These are phyloP conservation scores for Panagrolaimus sp. DNA, from an alignment of 1,140 invertebrate species.

Conservation along the genomic window DNA sequence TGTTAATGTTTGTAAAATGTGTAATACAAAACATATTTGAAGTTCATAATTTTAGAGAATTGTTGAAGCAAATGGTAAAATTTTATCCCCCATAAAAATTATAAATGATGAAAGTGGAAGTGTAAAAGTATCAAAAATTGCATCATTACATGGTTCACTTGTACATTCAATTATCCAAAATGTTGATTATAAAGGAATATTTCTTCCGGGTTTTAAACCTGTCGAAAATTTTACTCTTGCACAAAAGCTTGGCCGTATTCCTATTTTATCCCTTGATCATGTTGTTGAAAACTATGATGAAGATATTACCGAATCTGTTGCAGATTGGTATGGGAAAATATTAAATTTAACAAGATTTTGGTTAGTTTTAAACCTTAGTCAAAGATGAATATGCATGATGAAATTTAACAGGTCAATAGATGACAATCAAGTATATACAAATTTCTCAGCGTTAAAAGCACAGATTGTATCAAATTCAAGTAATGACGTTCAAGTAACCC, in stretches of 20 bases:
- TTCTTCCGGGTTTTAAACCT: constrained; percentile 67
- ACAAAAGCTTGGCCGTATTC: constrained; percentile 48
- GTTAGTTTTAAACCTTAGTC: constrained; percentile 56
- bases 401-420: constrained; percentile 70
- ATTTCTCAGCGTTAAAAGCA: constrained; percentile 71
- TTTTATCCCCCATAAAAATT: constrained; percentile 79
- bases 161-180: constrained; percentile 90
- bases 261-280: constrained; percentile 71
- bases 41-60: constrained; percentile 31
- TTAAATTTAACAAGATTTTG: constrained; percentile 94
- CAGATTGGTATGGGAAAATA: constrained; percentile 85
- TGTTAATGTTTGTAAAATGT: constrained; percentile 65
- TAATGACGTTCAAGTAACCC: constrained; percentile 23
- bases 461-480: constrained; percentile 71
- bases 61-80: constrained; percentile 69
- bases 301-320: constrained; percentile 74
- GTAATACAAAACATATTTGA: constrained; percentile 20
- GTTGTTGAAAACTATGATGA: constrained; percentile 94
- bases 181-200: constrained; percentile 72
- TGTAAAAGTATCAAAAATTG: constrained; percentile 75
- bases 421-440: constrained; percentile 85
- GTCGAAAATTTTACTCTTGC: constrained; percentile 27
- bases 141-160: constrained; percentile 77
- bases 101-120: constrained; percentile 75
- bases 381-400: too few relatives aligned